phyloP scores from a whole-genome alignment of 2,113 vertebrate genomes.

The Cisticola juncidis region DNA sequence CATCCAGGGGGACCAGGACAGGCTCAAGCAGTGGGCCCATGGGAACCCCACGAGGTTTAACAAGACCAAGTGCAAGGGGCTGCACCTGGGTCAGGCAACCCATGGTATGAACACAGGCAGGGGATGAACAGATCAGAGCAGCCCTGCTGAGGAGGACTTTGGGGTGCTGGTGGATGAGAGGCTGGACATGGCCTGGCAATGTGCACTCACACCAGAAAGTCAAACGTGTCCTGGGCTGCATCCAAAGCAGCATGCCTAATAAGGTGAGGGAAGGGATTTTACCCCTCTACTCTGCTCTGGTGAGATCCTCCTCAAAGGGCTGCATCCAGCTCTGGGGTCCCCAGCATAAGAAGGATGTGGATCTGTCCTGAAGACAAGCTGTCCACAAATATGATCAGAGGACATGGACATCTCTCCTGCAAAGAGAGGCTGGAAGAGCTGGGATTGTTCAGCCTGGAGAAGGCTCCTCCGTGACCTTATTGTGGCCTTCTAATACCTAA shows the following conservation, averaged over 20 bases:
- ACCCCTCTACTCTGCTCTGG: background rate
- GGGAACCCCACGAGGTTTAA: background rate
- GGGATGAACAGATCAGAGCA: background rate
- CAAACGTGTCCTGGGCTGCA: fast-evolving
- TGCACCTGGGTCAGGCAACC: background rate
- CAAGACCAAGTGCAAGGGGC: background rate
- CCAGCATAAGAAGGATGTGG: background rate
- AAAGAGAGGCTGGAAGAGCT: background rate
- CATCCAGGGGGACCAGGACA: background rate
- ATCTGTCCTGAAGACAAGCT: background rate
- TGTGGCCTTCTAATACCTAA: background rate
- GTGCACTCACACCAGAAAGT: background rate
- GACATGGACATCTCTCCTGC: background rate
- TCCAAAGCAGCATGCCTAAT: fast-evolving
- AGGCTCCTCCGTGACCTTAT: background rate
- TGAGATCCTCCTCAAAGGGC: too few relatives aligned
- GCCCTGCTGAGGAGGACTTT: background rate
- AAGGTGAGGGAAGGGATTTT: background rate
- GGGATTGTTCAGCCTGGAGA: background rate
- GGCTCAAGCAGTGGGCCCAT: background rate
- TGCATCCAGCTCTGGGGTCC: background rate
- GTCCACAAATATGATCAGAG: background rate
- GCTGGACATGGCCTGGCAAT: background rate
- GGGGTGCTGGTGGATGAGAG: background rate
- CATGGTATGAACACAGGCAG: background rate